These are phyloP conservation scores for Oscheius sp. DNA, from an alignment of 1,140 invertebrate species.

Conservation along the genomic window DNA sequence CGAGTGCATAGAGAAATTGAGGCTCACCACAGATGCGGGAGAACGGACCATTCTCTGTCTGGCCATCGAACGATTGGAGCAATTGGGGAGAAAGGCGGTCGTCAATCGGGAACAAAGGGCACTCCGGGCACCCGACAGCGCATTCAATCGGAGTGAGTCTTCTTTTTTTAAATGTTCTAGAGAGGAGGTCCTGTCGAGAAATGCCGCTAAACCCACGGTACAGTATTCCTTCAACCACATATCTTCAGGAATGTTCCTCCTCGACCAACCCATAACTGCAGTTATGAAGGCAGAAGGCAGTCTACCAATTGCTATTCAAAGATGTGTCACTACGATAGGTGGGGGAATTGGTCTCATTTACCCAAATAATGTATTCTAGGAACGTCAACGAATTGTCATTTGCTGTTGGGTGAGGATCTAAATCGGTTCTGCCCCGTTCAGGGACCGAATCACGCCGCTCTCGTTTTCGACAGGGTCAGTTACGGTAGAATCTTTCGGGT, in stretches of 20 bases:
- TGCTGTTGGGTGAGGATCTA: too few species aligned
- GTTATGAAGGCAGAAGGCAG: constrained; percentile 17
- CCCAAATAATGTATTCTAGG: too few species aligned
- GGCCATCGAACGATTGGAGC: background rate
- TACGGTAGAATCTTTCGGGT: background rate
- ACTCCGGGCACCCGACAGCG: background rate
- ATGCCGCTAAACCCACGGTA: too few species aligned
- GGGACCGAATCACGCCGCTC: constrained; percentile 8
- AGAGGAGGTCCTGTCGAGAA: too few species aligned
- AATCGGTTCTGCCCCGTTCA: constrained; percentile 4
- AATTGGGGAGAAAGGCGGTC: constrained; percentile 1
- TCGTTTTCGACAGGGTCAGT: constrained; percentile 30
- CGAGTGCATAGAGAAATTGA: too few species aligned
- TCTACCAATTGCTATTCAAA: constrained; percentile 28
- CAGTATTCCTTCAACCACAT: too few species aligned
- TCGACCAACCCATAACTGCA: constrained; percentile 21
- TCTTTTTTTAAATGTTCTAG: background rate
- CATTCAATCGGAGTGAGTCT: background rate
- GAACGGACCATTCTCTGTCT: too few species aligned
- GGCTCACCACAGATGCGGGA: too few species aligned
- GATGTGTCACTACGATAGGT: constrained; percentile 2
- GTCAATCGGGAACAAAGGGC: constrained; percentile 1
- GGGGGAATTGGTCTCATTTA: too few species aligned
- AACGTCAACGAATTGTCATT: too few species aligned
- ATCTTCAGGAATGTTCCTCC: constrained; percentile 2